Percentiles rank a stretch among this genome's conserved stretches.
These are phyloP conservation scores for Mechanitis mazaeus DNA, from an alignment of 2,888 invertebrate genomes.

Conservation along the genomic window DNA sequence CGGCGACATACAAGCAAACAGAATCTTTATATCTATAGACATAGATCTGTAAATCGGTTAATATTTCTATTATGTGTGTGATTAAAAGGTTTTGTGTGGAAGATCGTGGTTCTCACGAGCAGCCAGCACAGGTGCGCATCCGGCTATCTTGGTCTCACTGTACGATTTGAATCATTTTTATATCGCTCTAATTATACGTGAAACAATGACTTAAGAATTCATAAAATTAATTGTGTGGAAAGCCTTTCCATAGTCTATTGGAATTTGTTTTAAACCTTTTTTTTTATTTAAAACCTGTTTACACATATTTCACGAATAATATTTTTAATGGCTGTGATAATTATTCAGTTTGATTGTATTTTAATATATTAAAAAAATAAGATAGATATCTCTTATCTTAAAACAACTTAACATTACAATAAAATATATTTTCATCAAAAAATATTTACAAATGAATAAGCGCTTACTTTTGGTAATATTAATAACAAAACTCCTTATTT, in stretches of 20 bases:
- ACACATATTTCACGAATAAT: too few relatives aligned
- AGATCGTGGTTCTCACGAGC: constrained; percentile 66
- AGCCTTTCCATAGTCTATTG: background rate
- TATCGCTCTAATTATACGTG: constrained; percentile 51
- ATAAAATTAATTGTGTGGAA: constrained; percentile 14
- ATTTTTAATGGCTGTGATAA: too few relatives aligned
- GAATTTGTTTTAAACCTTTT: too few relatives aligned
- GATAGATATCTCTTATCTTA: too few relatives aligned
- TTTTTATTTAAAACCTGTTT: too few relatives aligned
- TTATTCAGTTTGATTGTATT: too few relatives aligned
- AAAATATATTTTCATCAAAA: too few relatives aligned
- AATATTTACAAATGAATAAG: too few relatives aligned
- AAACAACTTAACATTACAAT: too few relatives aligned
- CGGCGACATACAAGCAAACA: background rate
- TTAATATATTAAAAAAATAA: too few relatives aligned
- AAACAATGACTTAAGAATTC: constrained; percentile 39
- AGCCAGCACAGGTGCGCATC: constrained; percentile 69
- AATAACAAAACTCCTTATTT: too few relatives aligned
- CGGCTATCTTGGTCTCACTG: constrained; percentile 58
- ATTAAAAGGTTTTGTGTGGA: constrained; percentile 25
- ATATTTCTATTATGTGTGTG: constrained; percentile 7
- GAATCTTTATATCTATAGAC: background rate
- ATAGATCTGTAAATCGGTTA: constrained; percentile 30
- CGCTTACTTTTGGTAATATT: too few relatives aligned
- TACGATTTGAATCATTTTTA: constrained; percentile 55